These are phyloP conservation scores for Quadroppia sp. DNA, from an alignment of 2,888 invertebrate genomes.

Conservation along the genomic window DNA sequence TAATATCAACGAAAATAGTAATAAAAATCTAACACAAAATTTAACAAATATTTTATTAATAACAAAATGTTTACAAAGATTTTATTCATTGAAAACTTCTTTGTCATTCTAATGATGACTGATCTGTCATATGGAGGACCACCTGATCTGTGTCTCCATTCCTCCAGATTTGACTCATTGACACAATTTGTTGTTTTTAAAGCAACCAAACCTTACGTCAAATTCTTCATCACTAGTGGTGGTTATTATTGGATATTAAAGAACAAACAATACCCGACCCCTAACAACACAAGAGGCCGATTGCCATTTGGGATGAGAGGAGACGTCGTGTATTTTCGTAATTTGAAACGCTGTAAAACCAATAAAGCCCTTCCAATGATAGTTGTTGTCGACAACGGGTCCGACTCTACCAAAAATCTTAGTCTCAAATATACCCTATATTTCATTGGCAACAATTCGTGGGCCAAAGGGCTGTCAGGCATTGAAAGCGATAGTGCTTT, in stretches of 20 bases:
- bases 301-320: background rate
- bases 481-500: background rate
- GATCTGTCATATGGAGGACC: background rate
- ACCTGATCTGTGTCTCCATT: background rate
- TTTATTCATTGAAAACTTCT: too few species aligned
- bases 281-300: background rate
- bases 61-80: too few species aligned
- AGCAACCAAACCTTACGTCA: too few species aligned
- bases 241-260: conserved; percentile 26
- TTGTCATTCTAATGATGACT: background rate
- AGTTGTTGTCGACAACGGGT: background rate
- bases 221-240: background rate
- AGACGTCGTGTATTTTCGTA: background rate
- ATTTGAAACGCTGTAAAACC: background rate
- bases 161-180: background rate
- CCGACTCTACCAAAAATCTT: background rate
- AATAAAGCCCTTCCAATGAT: background rate
- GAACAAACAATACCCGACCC: background rate
- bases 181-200: background rate
- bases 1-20: too few species aligned
- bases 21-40: too few species aligned
- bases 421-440: background rate
- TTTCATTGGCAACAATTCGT: background rate
- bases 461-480: too few species aligned
- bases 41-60: too few species aligned